phyloP scores from a whole-genome alignment of 1,140 invertebrate genomes.

The Harlomillsia oculata region DNA sequence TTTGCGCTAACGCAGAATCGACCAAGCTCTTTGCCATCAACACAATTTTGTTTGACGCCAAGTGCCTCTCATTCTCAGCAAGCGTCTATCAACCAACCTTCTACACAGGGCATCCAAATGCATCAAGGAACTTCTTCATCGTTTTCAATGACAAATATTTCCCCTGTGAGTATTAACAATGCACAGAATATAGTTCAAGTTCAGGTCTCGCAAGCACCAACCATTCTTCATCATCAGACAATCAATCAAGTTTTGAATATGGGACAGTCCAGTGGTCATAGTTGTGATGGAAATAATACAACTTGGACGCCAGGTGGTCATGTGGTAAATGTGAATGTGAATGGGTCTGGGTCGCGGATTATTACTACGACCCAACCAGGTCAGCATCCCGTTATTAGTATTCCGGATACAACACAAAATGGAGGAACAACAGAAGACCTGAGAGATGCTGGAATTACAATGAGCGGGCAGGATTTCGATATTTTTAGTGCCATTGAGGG shows the following conservation, averaged over 20 bases:
- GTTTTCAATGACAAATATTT: slow-evolving; percentile 4
- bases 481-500: slow-evolving; percentile 19
- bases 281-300: not conserved
- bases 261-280: too few species aligned
- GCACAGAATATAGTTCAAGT: slow-evolving; percentile 19
- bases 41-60: slow-evolving; percentile 3
- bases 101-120: not conserved
- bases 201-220: slow-evolving; percentile 18
- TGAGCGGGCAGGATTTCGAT: slow-evolving; percentile 20
- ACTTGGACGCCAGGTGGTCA: slow-evolving; percentile 5
- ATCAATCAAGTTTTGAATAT: slow-evolving; percentile 23
- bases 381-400: slow-evolving; percentile 33
- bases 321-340: slow-evolving; percentile 30
- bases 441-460: not conserved
- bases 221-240: slow-evolving; percentile 12
- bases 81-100: slow-evolving; percentile 11
- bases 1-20: slow-evolving; percentile 9
- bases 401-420: slow-evolving; percentile 30
- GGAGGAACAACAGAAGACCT: not conserved
- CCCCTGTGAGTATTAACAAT: slow-evolving; percentile 10
- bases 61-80: slow-evolving; percentile 8
- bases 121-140: not conserved
- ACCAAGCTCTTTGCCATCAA: not conserved
- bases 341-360: slow-evolving; percentile 20
- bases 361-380: slow-evolving; percentile 32